Evolutionary conservation across 2,113 vertebrate species (phyloP), one percentile per base, ranked within the genome.

Genomic region (Falcunculus frontatus): DNA sequence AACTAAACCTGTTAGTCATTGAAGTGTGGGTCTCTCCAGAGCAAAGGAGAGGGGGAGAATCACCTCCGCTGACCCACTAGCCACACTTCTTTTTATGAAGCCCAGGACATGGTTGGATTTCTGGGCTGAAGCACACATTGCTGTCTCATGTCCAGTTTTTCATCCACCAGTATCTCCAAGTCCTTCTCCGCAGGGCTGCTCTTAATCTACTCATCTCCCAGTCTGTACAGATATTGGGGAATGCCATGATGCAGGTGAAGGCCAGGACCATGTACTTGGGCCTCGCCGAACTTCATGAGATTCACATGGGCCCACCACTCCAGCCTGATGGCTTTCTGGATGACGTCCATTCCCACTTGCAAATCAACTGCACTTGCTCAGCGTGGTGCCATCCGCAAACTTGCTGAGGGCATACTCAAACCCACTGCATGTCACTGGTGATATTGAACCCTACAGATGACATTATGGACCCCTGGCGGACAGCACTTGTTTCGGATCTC

Each of bases 361-460:
- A 1, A 33, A 50, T 16, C 16, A 64, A 64, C 26, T 29, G 8
- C 44, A 59, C 29, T 52, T 4, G 4, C 59, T 69, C 30, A 69
- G 26, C 0, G 0, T 11, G 26, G 33, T 5, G 20, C 20, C 60
- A 78, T 20, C 37, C 4, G 1, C 60, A 78, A 47, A 39, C 17
- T 19, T 42, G 11, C 41, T 29, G 10, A 81, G 44, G 29, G 29
- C 1, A 2, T 16, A 5, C 20, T 55, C 33, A 52, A 74, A 47
- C 4, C 22, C 9, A 5, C 11, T 42, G 8, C 8, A n/a, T 1
- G 2, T 29, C 64, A 64, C 2, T 27, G 35, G 33, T 29, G 3
- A 74, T 18, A 68, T 0, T 50, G 50, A 60, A 42, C 13, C 9
- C 44, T 50, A n/a, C 2, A 5, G 10, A 59, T 25, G 7, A 2